Evolutionary conservation across 2,888 invertebrate genomes (phyloP).

Genomic region (Saturnia japonica): DNA sequence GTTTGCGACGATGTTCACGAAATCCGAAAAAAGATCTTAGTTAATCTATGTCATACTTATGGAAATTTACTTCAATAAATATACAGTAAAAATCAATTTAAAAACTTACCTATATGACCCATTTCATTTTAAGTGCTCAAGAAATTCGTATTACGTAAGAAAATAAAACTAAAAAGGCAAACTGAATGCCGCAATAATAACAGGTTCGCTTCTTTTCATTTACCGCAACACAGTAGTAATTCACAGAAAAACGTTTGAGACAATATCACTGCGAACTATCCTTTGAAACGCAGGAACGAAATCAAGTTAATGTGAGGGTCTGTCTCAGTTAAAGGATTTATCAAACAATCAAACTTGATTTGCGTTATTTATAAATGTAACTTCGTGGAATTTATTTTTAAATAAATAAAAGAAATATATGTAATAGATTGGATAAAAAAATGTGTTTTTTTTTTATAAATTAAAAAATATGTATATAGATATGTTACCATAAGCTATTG

Average conservation of each 20-base stretch:
- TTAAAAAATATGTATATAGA: no score
- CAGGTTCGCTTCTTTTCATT: slow-evolving; percentile 35
- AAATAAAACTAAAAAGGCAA: neutral
- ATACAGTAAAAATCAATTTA: no score
- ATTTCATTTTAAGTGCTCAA: no score
- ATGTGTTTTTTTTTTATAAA: no score
- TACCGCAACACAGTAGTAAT: slow-evolving; percentile 27
- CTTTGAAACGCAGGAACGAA: slow-evolving; percentile 31
- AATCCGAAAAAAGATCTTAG: no score
- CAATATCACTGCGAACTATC: slow-evolving; percentile 34
- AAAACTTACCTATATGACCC: no score
- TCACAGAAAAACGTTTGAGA: slow-evolving; percentile 43
- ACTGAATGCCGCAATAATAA: slow-evolving; percentile 29
- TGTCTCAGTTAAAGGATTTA: neutral
- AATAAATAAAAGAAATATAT: neutral
- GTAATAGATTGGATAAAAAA: no score
- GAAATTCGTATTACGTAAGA: neutral
- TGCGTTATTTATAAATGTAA: neutral
- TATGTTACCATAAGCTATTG: no score
- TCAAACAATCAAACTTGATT: neutral
- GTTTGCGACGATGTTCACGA: no score
- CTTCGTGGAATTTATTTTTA: neutral
- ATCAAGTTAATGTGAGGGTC: slow-evolving; percentile 5
- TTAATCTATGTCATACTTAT: no score
- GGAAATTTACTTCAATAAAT: no score